phyloP scores from a whole-genome alignment of 2,888 invertebrate genomes.

The Amphipoea lucens region DNA sequence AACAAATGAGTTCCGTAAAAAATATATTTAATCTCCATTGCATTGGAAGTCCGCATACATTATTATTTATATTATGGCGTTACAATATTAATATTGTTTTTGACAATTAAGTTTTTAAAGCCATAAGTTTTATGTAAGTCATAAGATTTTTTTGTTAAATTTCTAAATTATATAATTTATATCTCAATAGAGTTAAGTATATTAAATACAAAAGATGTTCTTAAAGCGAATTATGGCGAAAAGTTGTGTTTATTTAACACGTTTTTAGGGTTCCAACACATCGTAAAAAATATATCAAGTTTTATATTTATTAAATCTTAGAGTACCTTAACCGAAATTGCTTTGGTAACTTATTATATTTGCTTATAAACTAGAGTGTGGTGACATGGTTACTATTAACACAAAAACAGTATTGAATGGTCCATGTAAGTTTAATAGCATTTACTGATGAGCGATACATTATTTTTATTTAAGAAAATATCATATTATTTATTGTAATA shows the following conservation, averaged over 20 bases:
- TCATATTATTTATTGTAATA: constrained; percentile 14
- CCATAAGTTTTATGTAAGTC: constrained; percentile 82
- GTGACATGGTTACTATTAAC: constrained; percentile 63
- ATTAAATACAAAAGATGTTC: constrained; percentile 79
- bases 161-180: constrained; percentile 73
- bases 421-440: constrained; percentile 46
- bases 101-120: constrained; percentile 84
- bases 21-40: constrained; percentile 88
- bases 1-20: constrained; percentile 77
- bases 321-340: constrained; percentile 81
- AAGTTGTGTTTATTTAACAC: constrained; percentile 70
- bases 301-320: constrained; percentile 69
- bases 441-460: constrained; percentile 59
- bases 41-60: constrained; percentile 82
- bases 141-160: constrained; percentile 79
- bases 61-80: constrained; percentile 72
- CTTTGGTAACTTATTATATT: constrained; percentile 89
- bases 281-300: constrained; percentile 83
- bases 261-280: constrained; percentile 69
- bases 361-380: constrained; percentile 76
- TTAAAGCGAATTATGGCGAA: constrained; percentile 82
- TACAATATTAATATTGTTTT: constrained; percentile 74
- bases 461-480: constrained; percentile 28
- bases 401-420: constrained; percentile 53
- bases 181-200: constrained; percentile 85